A percentile compares a stretch with the other conserved stretches of the same genome.
Evolutionary conservation across 2,113 vertebrate genomes (phyloP).

Genomic region (Fregata magnificens): DNA sequence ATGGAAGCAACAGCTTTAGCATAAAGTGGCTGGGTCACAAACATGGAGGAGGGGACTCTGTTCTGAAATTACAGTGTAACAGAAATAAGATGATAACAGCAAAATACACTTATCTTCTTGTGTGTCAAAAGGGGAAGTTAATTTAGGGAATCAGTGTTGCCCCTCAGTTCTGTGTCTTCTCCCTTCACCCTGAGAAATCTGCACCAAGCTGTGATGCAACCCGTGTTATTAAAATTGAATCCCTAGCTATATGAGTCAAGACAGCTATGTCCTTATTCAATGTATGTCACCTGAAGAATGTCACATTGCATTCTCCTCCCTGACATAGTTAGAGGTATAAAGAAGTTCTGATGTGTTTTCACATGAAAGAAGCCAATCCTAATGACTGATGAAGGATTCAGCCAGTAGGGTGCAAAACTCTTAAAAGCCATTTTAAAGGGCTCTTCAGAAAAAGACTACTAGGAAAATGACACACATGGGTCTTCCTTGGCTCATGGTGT

Average conservation of each 20-base stretch:
- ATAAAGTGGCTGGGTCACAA: not conserved
- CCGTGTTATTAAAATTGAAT: not conserved
- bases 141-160: not conserved
- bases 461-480: not conserved
- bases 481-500: not conserved
- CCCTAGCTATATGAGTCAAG: not conserved
- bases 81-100: not conserved
- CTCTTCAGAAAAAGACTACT: not conserved
- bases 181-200: not conserved
- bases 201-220: not conserved
- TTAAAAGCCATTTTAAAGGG: not conserved
- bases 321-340: not conserved
- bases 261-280: not conserved
- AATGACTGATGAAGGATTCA: slow-evolving; percentile 12
- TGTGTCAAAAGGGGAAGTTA: not conserved
- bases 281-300: not conserved
- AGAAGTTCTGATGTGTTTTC: slow-evolving; percentile 17
- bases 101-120: not conserved
- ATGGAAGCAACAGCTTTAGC: not conserved
- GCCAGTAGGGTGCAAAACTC: not conserved
- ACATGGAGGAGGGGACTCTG: not conserved
- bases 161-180: not conserved
- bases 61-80: not conserved
- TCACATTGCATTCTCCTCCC: not conserved
- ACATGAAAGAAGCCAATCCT: not conserved